Evolutionary conservation across 2,888 invertebrate species (phyloP).

Genomic region (Drosophila pseudotalamancana): DNA sequence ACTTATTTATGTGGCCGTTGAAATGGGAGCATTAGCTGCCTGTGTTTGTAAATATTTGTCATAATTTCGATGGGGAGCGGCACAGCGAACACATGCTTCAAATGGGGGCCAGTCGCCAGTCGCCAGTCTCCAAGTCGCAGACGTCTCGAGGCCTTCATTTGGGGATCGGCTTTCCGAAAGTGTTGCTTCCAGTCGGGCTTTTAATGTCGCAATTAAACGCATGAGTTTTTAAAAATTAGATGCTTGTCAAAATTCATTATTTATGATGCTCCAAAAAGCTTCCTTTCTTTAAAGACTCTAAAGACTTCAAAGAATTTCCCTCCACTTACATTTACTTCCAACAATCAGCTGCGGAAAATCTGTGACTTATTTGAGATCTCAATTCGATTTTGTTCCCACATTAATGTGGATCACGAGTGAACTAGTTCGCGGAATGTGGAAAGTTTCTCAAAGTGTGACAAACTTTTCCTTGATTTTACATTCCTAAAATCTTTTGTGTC

Average conservation of each 20-base stretch:
- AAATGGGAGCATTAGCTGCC: conserved; percentile 79
- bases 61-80: conserved; percentile 56
- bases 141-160: conserved; percentile 20
- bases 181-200: conserved; percentile 50
- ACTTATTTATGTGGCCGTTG: conserved; percentile 81
- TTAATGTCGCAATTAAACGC: conserved; percentile 80
- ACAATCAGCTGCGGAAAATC: conserved; percentile 29
- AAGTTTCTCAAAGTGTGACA: not conserved
- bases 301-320: conserved; percentile 3
- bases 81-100: conserved; percentile 40
- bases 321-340: conserved; percentile 5
- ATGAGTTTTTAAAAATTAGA: conserved; percentile 78
- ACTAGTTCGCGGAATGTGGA: conserved; percentile 3
- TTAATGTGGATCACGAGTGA: conserved; percentile 4
- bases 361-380: conserved; percentile 29
- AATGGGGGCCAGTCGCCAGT: conserved; percentile 22
- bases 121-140: not conserved
- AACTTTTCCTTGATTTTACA: no score
- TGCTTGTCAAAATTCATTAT: conserved; percentile 79
- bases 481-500: no score
- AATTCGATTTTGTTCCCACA: conserved; percentile 35
- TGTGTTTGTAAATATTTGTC: conserved; percentile 81
- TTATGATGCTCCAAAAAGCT: conserved; percentile 68
- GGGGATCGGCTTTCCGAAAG: conserved; percentile 21
- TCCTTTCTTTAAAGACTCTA: conserved; percentile 3